Percentiles rank a stretch among this genome's conserved stretches.
Conservation (phyloP, 2,888 invertebrate species). For the Zaprionus lineosus region DNA sequence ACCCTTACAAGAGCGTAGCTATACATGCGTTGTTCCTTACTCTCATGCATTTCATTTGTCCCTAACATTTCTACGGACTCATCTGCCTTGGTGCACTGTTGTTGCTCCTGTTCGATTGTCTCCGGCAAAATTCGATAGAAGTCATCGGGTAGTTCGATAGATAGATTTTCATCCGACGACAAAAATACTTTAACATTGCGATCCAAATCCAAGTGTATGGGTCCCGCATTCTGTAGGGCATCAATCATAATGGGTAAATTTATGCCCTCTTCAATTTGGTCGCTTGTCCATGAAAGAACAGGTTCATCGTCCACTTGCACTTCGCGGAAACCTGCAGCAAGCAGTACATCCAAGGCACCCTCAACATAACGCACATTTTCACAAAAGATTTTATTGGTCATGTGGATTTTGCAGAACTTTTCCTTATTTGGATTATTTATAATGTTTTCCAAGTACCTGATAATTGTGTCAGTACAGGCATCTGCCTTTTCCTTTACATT, state of each 20-base stretch:
- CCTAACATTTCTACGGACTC: constrained; percentile 92
- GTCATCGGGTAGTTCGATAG: constrained; percentile 89
- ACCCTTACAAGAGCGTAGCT: constrained; percentile 93
- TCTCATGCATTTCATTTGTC: constrained; percentile 97
- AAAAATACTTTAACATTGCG: constrained; percentile 92
- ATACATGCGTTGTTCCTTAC: constrained; percentile 92
- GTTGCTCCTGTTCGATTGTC: constrained; percentile 92
- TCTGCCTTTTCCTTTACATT: constrained; percentile 90
- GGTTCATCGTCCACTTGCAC: constrained; percentile 86
- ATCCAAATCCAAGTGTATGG: constrained; percentile 92
- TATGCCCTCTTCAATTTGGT: constrained; percentile 84
- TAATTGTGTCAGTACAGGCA: constrained; percentile 92
- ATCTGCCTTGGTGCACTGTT: constrained; percentile 88
- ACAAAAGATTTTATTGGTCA: constrained; percentile 89
- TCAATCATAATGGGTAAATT: constrained; percentile 87
- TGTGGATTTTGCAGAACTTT: constrained; percentile 94
- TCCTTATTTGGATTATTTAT: constrained; percentile 92
- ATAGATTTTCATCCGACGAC: constrained; percentile 89
- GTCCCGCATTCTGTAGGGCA: constrained; percentile 90
- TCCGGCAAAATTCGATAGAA: constrained; percentile 92
- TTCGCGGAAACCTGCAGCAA: constrained; percentile 91
- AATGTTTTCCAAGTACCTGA: constrained; percentile 95
- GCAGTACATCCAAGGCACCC: constrained; percentile 91
- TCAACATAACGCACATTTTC: constrained; percentile 92
- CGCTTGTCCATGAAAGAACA: constrained; percentile 87